Evolutionary conservation across 2,113 vertebrate genomes (phyloP).

Genomic region (Nothobranchius kuhntae): DNA sequence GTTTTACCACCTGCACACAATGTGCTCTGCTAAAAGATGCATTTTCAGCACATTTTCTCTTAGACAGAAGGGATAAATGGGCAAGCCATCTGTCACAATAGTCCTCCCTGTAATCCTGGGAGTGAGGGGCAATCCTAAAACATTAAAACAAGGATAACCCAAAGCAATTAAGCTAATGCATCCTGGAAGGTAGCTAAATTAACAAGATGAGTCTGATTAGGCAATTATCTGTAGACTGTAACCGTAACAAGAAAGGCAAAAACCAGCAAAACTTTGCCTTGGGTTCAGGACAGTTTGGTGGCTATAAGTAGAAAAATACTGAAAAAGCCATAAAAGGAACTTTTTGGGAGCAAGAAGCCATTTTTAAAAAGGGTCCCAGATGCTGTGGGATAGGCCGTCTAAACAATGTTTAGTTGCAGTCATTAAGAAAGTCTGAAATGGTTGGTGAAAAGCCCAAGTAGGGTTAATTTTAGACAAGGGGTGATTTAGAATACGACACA

Average conservation of each 20-base stretch:
- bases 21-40: constrained; percentile 9
- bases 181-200: constrained; percentile 51
- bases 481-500: constrained; percentile 68
- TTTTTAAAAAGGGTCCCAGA: constrained; percentile 59
- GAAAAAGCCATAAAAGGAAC: constrained; percentile 74
- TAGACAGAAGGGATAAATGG: constrained; percentile 37
- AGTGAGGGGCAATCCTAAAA: constrained; percentile 26
- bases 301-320: constrained; percentile 54
- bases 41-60: constrained; percentile 16
- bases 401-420: constrained; percentile 68
- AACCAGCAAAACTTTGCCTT: constrained; percentile 25
- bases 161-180: constrained; percentile 73
- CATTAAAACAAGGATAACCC: constrained; percentile 17
- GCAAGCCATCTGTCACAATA: constrained; percentile 62
- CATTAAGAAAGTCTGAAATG: constrained; percentile 65
- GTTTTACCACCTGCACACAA: constrained; percentile 46
- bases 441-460: constrained; percentile 51
- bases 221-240: constrained; percentile 18
- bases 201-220: constrained; percentile 54
- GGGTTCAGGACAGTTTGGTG: constrained; percentile 58
- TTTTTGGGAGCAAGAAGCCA: constrained; percentile 54
- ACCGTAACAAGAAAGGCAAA: constrained; percentile 52
- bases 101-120: constrained; percentile 45
- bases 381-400: constrained; percentile 60
- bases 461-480: constrained; percentile 77